Base-by-base conservation (phyloP, 1,140 invertebrate genomes). In the Pectinophora gossypiella region DNA sequence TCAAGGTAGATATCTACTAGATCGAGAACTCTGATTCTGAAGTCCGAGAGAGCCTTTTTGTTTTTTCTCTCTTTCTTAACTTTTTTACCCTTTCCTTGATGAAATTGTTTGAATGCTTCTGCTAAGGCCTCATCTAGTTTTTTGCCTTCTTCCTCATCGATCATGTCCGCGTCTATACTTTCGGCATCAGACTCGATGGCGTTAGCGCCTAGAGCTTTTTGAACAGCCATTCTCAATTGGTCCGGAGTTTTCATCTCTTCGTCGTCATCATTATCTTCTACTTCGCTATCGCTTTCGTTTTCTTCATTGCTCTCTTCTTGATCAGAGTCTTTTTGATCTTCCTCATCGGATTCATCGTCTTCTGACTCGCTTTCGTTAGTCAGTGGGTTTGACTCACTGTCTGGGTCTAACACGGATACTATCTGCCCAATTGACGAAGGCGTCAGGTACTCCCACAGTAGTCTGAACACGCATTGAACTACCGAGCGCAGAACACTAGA, bases 121-220 rank as follows among this genome's bases (percentile, higher is more conserved):
- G 91, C 91, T 19, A 95, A 72, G 1, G 92, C 92, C 61, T 90
- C 83, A 66, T 95, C 91, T 2, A 95, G 77, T 56, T 91, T 90
- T 58, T 92, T 91, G 3, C 94, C 94, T 74, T 95, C 92, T 57
- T 91, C 92, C 63, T 95, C 94, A 53, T 89, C 89, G 36, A 96
- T 92, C 58, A 94, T 89, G 68, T 95, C 94, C 13, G 94, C 89
- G 60, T 95, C 93, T 6, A 95, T 85, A 54, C 93, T 94, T 72
- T 93, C 93, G 19, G 90, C 87, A 46, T 94, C 92, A 21, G 89
- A 89, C 61, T 91, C 87, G 9, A 76, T 64, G 1, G 85, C 88
- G 38, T 88, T 89, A 32, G 84, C 81, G 7, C 91, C 91, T 9
- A 94, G 68, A 9, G 90, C 93, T 76, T 92, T 89, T 59, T 90